Conservation (phyloP, 1,140 invertebrate species). For the Saccostrea cuccullata region DNA sequence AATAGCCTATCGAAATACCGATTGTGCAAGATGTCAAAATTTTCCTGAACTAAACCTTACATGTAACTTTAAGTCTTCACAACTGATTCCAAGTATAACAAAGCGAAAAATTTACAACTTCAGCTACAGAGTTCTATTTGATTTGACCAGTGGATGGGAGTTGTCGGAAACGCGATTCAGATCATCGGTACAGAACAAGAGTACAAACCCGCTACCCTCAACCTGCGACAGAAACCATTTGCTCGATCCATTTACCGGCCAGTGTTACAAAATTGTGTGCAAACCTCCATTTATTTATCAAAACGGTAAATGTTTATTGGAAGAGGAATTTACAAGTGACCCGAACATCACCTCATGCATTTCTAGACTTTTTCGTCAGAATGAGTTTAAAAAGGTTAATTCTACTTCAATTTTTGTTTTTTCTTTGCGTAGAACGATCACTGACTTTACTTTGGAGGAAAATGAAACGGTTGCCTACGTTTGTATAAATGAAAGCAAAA, state of each 20-base stretch:
- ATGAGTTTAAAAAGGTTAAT: slow-evolving; percentile 50
- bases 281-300: slow-evolving; percentile 40
- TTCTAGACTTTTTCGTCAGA: slow-evolving; percentile 42
- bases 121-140: slow-evolving; percentile 52
- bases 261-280: slow-evolving; percentile 60
- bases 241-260: slow-evolving; percentile 61
- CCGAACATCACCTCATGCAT: background rate
- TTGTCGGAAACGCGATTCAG: background rate
- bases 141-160: slow-evolving; percentile 8
- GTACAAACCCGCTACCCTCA: background rate
- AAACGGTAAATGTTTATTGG: slow-evolving; percentile 51
- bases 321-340: background rate
- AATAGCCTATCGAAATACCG: slow-evolving; percentile 38
- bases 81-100: background rate
- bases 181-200: background rate
- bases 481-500: slow-evolving; percentile 46
- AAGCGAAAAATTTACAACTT: slow-evolving; percentile 48
- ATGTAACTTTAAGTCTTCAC: slow-evolving; percentile 30
- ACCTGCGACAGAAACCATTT: slow-evolving; percentile 56
- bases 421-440: slow-evolving; percentile 28
- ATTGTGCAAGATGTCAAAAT: slow-evolving; percentile 51
- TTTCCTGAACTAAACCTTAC: slow-evolving; percentile 37
- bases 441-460: slow-evolving; percentile 8
- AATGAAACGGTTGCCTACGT: slow-evolving; percentile 40
- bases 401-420: slow-evolving; percentile 43